Base-by-base conservation (phyloP, 1,140 invertebrate species). In the Papilio glaucus region DNA sequence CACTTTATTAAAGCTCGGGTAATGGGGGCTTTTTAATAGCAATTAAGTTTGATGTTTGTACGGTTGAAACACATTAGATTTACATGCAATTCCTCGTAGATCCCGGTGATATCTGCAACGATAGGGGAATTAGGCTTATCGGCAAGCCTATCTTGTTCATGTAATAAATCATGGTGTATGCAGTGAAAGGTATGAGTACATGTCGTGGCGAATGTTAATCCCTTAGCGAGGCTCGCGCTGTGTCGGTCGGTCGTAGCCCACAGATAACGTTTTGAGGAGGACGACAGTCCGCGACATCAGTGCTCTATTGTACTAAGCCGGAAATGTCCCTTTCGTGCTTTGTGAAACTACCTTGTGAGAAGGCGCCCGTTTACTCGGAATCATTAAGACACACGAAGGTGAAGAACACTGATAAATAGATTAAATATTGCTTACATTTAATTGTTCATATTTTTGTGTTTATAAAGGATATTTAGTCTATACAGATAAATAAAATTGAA, bases 201-300 rank as follows among this genome's bases (percentile, higher is more conserved):
- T 85, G 84, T 88, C 82, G 81, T 83, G 80, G 83, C 84, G 78
- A 80, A 69, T 83, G 87, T 84, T 88, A 88, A 87, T 84, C 85
- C 78, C 74, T 29, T 70, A 38, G 38, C 42, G 63, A 79, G 76
- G 75, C 82, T 67, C 88, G 83, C 72, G 86, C 85, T 85, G 88
- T 67, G 82, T 79, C 63, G 68, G 77, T 72, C 70, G 72, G 72
- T 72, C 73, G 76, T 72, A 72, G 67, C 71, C 73, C 75, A 74
- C 62, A 71, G 77, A 81, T 82, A 81, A 80, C 76, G 84, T 86
- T 84, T 71, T 80, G 79, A 78, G 24, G 49, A 57, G 49, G 49
- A 21, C 76, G 73, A 72, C 62, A 65, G 57, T 29, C 60, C 71
- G 39, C 53, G 38, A 74, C 60, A 37, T 77, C 76, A 72, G 61